Percentiles rank a stretch among this genome's conserved stretches.
Conservation (phyloP, 2,797 vertebrate species). For the Fratercula arctica region DNA sequence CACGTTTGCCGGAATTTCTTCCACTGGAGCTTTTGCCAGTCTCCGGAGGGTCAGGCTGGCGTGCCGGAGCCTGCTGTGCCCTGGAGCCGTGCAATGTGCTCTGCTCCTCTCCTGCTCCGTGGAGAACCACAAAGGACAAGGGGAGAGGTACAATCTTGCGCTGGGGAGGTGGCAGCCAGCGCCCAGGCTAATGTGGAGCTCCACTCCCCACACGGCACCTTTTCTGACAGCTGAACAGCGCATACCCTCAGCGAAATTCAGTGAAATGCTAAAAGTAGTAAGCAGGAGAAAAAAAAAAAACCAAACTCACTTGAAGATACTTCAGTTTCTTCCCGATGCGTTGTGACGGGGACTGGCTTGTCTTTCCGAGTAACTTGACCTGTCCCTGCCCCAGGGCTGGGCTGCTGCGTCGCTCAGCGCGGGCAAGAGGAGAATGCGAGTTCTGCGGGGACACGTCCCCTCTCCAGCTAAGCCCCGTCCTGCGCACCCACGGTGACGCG, state of each 20-base stretch:
- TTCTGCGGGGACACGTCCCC: background rate
- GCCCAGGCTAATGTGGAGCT: accelerated
- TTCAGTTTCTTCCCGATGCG: background rate
- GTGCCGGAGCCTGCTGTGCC: background rate
- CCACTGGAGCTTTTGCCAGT: background rate
- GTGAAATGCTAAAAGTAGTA: background rate
- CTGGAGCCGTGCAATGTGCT: accelerated
- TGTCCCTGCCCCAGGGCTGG: background rate
- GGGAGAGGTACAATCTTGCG: background rate
- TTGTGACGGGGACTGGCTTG: background rate
- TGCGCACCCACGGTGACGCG: background rate
- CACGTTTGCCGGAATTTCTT: background rate
- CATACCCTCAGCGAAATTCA: no score
- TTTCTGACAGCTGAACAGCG: background rate
- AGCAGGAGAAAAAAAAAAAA: background rate
- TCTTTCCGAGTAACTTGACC: background rate
- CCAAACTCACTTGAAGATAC: background rate
- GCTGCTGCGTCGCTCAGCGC: background rate
- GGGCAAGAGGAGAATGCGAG: accelerated
- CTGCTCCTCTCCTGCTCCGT: background rate
- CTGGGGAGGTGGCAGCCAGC: background rate
- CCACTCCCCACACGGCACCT: accelerated
- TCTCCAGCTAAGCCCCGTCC: background rate
- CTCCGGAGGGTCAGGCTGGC: background rate
- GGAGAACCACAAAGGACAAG: background rate